Evolutionary conservation across 2,888 invertebrate species (phyloP), one percentile per base, ranked within the genome.

Genomic region (Parapristionchus giblindavisi): DNA sequence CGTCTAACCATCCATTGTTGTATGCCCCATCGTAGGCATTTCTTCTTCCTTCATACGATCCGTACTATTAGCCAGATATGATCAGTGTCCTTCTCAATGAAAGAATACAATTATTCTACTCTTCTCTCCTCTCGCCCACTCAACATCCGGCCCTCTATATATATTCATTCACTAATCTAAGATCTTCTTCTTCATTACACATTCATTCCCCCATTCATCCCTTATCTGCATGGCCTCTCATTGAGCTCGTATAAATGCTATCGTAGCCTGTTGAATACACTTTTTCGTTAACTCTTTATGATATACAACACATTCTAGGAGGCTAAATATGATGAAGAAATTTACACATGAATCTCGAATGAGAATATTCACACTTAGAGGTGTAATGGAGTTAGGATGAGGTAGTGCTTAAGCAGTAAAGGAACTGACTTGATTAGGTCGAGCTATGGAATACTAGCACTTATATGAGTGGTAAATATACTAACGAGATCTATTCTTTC

Each of bases 201-300:
- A 32, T 29, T 34, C 58, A n/a, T 24, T 24, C 63, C 43, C 21
- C 27, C 40, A 17, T 71, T 14, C 52, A 11, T 24, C 54, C 56
- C 58, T 43, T 51, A 34, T 52, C 68, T 51, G 3, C 48, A 3
- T 38, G 21, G 4, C 48, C 6, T 6, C 27, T 32, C 63, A 38
- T 27, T 63, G 63, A 65, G 63, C 43, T 40, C 40, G 63, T 65
- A 65, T 65, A 65, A 65, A 65, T n/a, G 63, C 63, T 40, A 65
- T 65, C 63, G 63, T 65, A 65, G 63, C 63, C 63, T 43, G 63
- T 65, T 65, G 63, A 65, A n/a, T n/a, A n/a, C n/a, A n/a, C n/a
- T n/a, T n/a, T n/a, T n/a, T n/a, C n/a, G n/a, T n/a, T n/a, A n/a
- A n/a, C n/a, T n/a, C n/a, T n/a, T n/a, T n/a, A n/a, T n/a, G n/a